phyloP scores from a whole-genome alignment of 2,888 invertebrate species.

The Archips xylosteana region DNA sequence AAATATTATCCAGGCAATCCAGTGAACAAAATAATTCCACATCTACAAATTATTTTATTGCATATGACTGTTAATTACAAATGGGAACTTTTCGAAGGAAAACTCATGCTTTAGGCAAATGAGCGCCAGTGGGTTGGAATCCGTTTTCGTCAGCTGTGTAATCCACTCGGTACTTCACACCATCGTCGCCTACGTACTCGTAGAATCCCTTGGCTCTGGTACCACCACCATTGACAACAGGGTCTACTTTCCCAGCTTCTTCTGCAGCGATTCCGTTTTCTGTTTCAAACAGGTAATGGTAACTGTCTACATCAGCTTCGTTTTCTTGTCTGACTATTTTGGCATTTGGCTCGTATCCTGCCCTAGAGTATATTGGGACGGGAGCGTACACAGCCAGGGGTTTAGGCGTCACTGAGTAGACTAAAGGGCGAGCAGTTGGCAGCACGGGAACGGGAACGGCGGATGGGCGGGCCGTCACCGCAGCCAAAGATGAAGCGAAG shows the following conservation, averaged over 20 bases:
- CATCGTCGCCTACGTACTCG: conserved; percentile 88
- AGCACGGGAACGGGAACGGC: conserved; percentile 49
- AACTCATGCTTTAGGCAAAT: conserved; percentile 66
- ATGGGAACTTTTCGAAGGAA: conserved; percentile 22
- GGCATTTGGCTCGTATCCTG: conserved; percentile 76
- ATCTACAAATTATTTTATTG: conserved; percentile 29
- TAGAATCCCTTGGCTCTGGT: conserved; percentile 88
- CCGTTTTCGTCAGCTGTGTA: conserved; percentile 88
- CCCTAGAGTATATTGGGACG: conserved; percentile 50
- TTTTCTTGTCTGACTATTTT: conserved; percentile 84
- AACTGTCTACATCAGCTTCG: conserved; percentile 80
- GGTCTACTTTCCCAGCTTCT: conserved; percentile 86
- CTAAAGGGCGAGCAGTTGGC: conserved; percentile 45
- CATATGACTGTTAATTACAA: conserved; percentile 17
- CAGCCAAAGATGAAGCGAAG: conserved; percentile 53
- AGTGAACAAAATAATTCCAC: conserved; percentile 14
- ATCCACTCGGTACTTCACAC: conserved; percentile 83
- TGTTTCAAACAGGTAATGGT: conserved; percentile 87
- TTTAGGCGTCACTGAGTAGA: conserved; percentile 48
- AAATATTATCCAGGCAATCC: neutral
- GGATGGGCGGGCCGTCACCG: conserved; percentile 60
- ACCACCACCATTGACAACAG: conserved; percentile 80
- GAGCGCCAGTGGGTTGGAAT: conserved; percentile 83
- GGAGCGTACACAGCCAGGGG: conserved; percentile 42
- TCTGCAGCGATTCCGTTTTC: conserved; percentile 88